Conservation (phyloP, 2,797 vertebrate species). For the Denticeps clupeoides region DNA sequence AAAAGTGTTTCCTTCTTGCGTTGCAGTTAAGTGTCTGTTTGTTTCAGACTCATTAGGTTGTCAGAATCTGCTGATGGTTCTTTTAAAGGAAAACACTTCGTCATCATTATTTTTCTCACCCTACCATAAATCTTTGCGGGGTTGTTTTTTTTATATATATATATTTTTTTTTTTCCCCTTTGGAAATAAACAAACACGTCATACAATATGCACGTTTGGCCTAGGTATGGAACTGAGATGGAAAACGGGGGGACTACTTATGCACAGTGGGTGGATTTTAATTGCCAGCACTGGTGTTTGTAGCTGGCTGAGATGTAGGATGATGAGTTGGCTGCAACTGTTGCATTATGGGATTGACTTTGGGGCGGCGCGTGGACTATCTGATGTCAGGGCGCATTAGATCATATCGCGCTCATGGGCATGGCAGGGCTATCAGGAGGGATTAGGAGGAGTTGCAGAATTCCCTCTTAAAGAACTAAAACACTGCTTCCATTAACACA, state of each 20-base stretch:
- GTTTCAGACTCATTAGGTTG: background rate
- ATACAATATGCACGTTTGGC: background rate
- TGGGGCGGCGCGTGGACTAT: constrained; percentile 35
- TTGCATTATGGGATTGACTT: constrained; percentile 37
- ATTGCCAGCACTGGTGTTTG: no score
- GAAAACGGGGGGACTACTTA: no score
- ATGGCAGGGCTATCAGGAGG: constrained; percentile 45
- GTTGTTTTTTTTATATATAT: no score
- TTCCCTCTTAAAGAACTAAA: constrained; percentile 11
- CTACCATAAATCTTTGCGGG: background rate
- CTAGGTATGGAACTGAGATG: no score
- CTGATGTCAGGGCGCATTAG: constrained; percentile 49
- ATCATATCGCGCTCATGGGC: constrained; percentile 44
- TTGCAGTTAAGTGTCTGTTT: background rate
- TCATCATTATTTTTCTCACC: background rate
- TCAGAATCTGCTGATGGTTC: background rate
- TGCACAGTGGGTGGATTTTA: no score
- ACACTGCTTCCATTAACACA: no score
- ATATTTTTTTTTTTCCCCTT: background rate
- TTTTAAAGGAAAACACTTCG: background rate
- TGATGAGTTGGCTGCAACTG: constrained; percentile 16
- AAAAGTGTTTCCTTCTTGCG: background rate
- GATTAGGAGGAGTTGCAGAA: constrained; percentile 14
- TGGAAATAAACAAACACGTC: background rate
- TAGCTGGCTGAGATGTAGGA: no score